These are phyloP conservation scores for Calosoma granatense DNA, from an alignment of 1,140 invertebrate genomes.

Conservation along the genomic window DNA sequence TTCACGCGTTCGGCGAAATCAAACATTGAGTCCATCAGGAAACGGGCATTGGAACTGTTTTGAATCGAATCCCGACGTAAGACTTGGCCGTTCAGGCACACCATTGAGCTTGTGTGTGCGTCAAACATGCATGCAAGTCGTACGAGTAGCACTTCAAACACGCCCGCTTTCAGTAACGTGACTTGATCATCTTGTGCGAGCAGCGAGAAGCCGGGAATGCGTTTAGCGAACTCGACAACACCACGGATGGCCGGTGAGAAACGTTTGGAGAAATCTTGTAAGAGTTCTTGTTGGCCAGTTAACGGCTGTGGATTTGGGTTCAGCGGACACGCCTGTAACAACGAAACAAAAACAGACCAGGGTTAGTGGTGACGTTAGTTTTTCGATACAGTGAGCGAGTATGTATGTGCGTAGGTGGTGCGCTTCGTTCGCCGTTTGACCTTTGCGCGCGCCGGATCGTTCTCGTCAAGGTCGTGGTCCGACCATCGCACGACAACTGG, in stretches of 20 bases:
- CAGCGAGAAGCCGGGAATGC: constrained; percentile 90
- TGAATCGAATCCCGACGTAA: constrained; percentile 82
- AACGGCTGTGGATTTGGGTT: constrained; percentile 84
- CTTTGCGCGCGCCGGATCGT: constrained; percentile 1
- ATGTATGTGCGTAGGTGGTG: not conserved
- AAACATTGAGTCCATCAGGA: constrained; percentile 93
- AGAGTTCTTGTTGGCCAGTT: constrained; percentile 62
- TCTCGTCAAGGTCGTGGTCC: not conserved
- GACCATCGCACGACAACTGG: not conserved
- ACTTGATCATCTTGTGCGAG: constrained; percentile 95
- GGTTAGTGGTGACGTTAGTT: not conserved
- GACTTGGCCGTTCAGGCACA: constrained; percentile 86
- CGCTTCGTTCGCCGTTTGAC: not conserved
- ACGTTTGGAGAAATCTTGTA: constrained; percentile 84
- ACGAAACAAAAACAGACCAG: constrained; percentile 28
- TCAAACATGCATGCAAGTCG: constrained; percentile 91
- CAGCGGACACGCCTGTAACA: constrained; percentile 83
- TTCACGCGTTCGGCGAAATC: constrained; percentile 94
- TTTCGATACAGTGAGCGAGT: not conserved
- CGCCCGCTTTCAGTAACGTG: constrained; percentile 88
- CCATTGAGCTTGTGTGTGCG: constrained; percentile 78
- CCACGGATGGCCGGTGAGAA: constrained; percentile 93
- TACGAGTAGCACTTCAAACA: constrained; percentile 89
- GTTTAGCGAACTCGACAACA: constrained; percentile 95
- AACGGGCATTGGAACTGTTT: constrained; percentile 81